phyloP scores from a whole-genome alignment of 2,113 vertebrate species.

The Vulpes ferrilata region DNA sequence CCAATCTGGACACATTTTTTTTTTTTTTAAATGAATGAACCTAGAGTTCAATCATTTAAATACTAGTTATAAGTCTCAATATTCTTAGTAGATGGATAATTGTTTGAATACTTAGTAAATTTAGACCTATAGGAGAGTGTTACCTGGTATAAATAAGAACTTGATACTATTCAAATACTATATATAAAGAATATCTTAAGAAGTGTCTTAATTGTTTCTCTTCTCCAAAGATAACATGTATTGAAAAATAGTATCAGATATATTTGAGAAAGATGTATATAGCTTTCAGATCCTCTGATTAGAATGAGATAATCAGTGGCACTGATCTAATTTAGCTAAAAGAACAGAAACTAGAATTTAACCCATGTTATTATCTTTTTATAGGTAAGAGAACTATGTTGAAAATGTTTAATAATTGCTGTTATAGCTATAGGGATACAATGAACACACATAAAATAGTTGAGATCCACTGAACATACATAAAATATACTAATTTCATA shows the following conservation, averaged over 20 bases:
- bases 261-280: neutral
- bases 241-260: neutral
- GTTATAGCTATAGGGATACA: neutral
- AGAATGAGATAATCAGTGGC: neutral
- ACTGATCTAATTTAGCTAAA: neutral
- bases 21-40: slow-evolving; percentile 43
- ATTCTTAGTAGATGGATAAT: neutral
- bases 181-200: neutral
- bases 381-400: neutral
- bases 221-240: neutral
- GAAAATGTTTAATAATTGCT: slow-evolving; percentile 31
- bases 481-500: slow-evolving; percentile 23
- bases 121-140: neutral
- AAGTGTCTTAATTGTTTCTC: neutral
- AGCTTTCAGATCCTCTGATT: slow-evolving; percentile 1
- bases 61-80: neutral
- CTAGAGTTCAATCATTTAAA: slow-evolving; percentile 45
- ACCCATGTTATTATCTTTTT: neutral
- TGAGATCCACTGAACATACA: neutral
- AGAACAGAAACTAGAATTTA: neutral
- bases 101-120: slow-evolving; percentile 18
- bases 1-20: neutral
- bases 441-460: neutral
- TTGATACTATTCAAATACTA: neutral
- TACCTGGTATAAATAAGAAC: slow-evolving; percentile 4